Evolutionary conservation across 2,113 vertebrate species (phyloP), one percentile per base, ranked within the genome.

Genomic region (Damaliscus lunatus): DNA sequence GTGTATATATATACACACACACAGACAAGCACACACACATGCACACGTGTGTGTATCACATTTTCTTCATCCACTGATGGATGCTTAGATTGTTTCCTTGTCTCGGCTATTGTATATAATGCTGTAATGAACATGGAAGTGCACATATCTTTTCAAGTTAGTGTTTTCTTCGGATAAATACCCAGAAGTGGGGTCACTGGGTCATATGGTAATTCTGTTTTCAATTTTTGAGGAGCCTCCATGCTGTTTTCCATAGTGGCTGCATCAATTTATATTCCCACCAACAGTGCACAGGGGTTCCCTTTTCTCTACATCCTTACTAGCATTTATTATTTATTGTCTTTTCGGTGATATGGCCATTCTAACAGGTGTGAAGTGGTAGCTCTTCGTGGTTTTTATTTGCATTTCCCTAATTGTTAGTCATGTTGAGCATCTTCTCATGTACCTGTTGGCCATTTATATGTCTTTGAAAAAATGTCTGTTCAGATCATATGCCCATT

Each of bases 151-250:
- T 50, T 95, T 84, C 29, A 29, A 89, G 33, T 83, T 84, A 90
- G 9, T 84, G 25, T 59, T 74, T 94, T 95, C 52, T 90, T 90
- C 15, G 15, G 60, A 59, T 84, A 60, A 89, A 59, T 90, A 90
- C 53, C 40, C 78, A 95, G 40, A 90, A 33, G 14, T 84, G 62
- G 43, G 59, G 55, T 74, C 57, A 43, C 15, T 57, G 50, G 36
- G 7, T 55, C 59, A n/a, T 48, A 71, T 23, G 50, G 25, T 89
- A 71, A 74, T 82, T 89, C 50, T 67, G 0, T 36, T 67, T 89
- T 88, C 64, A 48, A 48, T 46, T 23, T 67, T 55, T 67, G 48
- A 82, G 50, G 48, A 89, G 6, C 21, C 36, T 94, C 50, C 6
- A 7, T 71, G 31, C 36, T 89, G 16, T 67, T 67, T 82, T 36